Percentiles rank a stretch among this genome's conserved stretches.
Conservation (phyloP, 2,888 invertebrate genomes). For the Rambutsinella grinnellia region DNA sequence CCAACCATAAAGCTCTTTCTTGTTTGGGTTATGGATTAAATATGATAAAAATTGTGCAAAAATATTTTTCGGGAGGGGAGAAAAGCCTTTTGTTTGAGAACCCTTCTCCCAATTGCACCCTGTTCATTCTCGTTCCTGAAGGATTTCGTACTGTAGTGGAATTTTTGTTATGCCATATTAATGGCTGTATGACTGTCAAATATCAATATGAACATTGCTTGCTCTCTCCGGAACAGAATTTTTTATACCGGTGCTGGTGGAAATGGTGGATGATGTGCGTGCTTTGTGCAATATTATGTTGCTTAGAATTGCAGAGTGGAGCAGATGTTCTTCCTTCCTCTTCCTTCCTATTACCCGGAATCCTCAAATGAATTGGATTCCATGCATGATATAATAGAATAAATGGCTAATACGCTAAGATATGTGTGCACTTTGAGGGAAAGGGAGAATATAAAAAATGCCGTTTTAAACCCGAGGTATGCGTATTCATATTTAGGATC, state of each 20-base stretch:
- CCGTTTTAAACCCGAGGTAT: no score
- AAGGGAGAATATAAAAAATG: no score
- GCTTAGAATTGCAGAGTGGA: not conserved
- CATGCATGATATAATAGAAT: constrained; percentile 10
- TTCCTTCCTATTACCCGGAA: not conserved
- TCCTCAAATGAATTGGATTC: not conserved
- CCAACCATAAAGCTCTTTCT: not conserved
- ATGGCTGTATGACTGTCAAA: not conserved
- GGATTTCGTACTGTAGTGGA: not conserved
- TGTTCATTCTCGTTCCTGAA: not conserved
- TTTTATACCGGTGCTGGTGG: not conserved
- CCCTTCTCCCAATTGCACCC: not conserved
- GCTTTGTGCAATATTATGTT: not conserved
- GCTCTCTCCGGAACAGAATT: not conserved
- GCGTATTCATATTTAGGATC: not conserved
- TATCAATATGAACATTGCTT: not conserved
- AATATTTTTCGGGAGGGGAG: not conserved
- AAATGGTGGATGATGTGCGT: not conserved
- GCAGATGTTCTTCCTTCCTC: constrained; percentile 38
- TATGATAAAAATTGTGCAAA: not conserved
- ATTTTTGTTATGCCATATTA: not conserved
- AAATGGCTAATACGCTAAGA: not conserved
- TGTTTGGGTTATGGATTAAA: not conserved
- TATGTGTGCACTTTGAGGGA: not conserved
- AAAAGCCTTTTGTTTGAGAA: not conserved